A percentile compares a stretch with the other conserved stretches of the same genome.
Evolutionary conservation across 1,140 invertebrate species (phyloP).

Genomic region (Drosophila truncata): DNA sequence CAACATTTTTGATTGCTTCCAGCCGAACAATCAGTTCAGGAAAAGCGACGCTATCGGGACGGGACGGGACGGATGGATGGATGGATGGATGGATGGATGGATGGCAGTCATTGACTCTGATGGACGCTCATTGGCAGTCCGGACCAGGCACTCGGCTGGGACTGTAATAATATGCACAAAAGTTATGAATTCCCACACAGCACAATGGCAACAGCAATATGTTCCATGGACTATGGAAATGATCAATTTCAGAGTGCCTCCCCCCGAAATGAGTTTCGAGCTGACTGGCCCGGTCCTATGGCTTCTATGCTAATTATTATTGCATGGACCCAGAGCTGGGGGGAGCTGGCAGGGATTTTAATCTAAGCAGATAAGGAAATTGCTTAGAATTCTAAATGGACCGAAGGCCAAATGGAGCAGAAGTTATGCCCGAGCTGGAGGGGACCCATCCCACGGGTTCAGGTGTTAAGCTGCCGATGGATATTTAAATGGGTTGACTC

Average conservation of each 20-base stretch:
- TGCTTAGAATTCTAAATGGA: constrained; percentile 77
- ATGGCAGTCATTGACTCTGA: constrained; percentile 52
- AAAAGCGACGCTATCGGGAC: neutral
- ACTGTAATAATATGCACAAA: constrained; percentile 77
- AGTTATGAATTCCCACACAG: constrained; percentile 74
- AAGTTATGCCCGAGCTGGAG: constrained; percentile 49
- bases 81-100: constrained; percentile 6
- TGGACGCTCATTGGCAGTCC: constrained; percentile 67
- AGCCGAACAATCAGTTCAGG: constrained; percentile 71
- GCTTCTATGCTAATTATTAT: constrained; percentile 76
- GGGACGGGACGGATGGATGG: neutral
- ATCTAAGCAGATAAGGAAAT: constrained; percentile 81
- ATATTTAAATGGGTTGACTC: constrained; percentile 64
- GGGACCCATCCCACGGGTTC: neutral
- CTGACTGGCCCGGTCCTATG: constrained; percentile 13
- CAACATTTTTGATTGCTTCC: constrained; percentile 83
- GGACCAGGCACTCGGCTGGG: constrained; percentile 24
- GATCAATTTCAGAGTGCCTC: constrained; percentile 64
- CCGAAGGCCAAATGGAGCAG: constrained; percentile 67
- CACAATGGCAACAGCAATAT: constrained; percentile 54
- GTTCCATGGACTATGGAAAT: constrained; percentile 65
- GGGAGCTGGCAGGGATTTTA: constrained; percentile 62
- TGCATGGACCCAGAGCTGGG: constrained; percentile 40
- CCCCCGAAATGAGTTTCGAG: constrained; percentile 35
- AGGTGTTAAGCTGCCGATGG: constrained; percentile 73